Evolutionary conservation across 1,140 invertebrate species (phyloP), one percentile per base, ranked within the genome.

Genomic region (Hormaphis cornu): DNA sequence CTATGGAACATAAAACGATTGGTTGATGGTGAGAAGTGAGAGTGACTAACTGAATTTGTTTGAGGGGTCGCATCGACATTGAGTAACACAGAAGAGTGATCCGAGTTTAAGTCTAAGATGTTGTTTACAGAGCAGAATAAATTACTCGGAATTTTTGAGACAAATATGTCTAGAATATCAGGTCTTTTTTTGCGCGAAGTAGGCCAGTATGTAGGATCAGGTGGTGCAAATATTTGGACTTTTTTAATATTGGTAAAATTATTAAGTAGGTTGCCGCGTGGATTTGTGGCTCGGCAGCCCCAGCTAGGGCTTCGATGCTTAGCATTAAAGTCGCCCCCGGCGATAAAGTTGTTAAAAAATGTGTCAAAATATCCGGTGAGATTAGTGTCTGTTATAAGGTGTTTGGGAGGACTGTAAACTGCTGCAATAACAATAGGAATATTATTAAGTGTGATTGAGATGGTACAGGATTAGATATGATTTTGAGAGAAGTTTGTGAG

Each of bases 321-420:
- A 14, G 69, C 69, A 37, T 70, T 70, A 4, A 48, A 37, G 50
- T 54, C 69, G 5, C 69, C 69, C 2, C 48, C 30, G 8, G 48
- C 7, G 5, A n/a, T 30, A 54, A 37, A 40, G 12, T n/a, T 18
- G 37, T 54, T 12, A 70, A 33, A 20, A 70, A 18, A 30, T 22
- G 28, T 50, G 4, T 33, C 22, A 7, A 28, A 54, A 53, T 26
- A 28, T 35, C 4, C 7, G 24, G 44, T 20, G 26, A 70, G 28
- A 8, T 26, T 22, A 14, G 69, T n/a, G n/a, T n/a, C n/a, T n/a
- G n/a, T n/a, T n/a, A n/a, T n/a, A n/a, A n/a, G n/a, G n/a, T n/a
- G n/a, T 18, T 40, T 59, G 2, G 69, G 69, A n/a, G 69, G 69
- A 44, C 53, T 58, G 26, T 59, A 70, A 10, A 44, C 35, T 24